Base-by-base conservation (phyloP, 2,113 vertebrate genomes). In the Caranx ignobilis region DNA sequence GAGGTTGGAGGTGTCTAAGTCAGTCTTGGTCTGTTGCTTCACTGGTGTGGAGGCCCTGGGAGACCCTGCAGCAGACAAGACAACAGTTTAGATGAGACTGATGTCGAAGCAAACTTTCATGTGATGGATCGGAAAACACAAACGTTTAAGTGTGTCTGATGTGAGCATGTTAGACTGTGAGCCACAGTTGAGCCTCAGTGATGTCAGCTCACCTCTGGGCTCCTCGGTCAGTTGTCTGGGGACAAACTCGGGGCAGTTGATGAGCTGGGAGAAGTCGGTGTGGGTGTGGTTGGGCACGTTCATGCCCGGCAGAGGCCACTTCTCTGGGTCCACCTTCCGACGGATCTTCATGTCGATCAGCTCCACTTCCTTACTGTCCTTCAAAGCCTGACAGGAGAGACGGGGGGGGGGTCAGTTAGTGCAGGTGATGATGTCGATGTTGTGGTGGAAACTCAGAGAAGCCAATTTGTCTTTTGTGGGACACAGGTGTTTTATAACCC, bases 211-310 rank as follows among this genome's bases (percentile, higher is more conserved):
- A 98, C 97, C 97, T 77, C 93, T 95, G 77, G 96, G 94, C 0
- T 97, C 96, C 66, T 97, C 96, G 18, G 89, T 93, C 73, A 93
- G 87, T 71, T 96, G 97, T n/a, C 97, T 94, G 1, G 98, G 98
- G 69, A 99, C 93, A 71, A 99, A 99, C 91, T 99, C 98, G 0
- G 98, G 97, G 82, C 98, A 99, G 91, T 99, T 96, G 88, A 99
- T 96, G 88, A 99, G 96, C 86, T 98, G 97, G 0, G 97, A 96
- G 87, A 99, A 99, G 86, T 99, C 98, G 0, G 98, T 99, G 70
- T 97, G 97, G 5, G 96, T 93, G 69, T 96, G 95, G 88, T 97
- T 97, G 0, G 95, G 94, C 82, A 95, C 83, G 2, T 82, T 87
- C n/a, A 97, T 95, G 39, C 97, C 97, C 3, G 97, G 97, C 35